phyloP scores from a whole-genome alignment of 2,797 vertebrate species.

The Picus viridis region DNA sequence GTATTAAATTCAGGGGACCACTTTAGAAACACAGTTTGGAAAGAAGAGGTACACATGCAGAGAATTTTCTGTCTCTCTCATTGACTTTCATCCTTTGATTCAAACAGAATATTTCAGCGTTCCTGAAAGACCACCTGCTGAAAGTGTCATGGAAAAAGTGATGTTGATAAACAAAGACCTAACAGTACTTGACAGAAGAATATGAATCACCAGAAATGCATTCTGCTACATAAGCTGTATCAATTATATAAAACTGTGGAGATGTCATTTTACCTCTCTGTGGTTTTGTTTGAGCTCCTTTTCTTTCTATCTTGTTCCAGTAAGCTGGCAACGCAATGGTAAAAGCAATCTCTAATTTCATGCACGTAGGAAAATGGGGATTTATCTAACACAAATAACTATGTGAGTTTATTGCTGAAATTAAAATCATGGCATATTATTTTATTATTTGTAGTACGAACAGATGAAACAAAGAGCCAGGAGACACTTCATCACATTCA shows the following conservation, averaged over 20 bases:
- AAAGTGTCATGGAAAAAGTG: background rate
- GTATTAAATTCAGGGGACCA: background rate
- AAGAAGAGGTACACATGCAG: background rate
- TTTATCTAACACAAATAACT: background rate
- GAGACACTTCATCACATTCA: background rate
- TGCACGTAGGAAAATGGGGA: background rate
- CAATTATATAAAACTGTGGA: background rate
- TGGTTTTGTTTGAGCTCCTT: background rate
- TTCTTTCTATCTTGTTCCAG: background rate
- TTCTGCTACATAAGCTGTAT: background rate
- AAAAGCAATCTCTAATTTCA: background rate
- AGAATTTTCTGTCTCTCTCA: background rate
- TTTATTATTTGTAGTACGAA: constrained; percentile 32
- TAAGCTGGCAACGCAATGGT: background rate
- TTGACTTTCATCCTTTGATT: constrained; percentile 9
- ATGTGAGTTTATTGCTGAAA: background rate
- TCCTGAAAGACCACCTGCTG: constrained; percentile 47
- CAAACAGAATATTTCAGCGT: constrained; percentile 33
- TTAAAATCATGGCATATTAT: background rate
- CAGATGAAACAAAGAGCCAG: constrained; percentile 21
- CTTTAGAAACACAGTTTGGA: background rate
- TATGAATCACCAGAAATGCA: background rate
- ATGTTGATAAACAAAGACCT: constrained; percentile 30
- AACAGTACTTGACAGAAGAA: background rate
- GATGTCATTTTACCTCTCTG: background rate